Evolutionary conservation across 2,888 invertebrate species (phyloP), one percentile per base, ranked within the genome.

Genomic region (Lasioglossum morio): DNA sequence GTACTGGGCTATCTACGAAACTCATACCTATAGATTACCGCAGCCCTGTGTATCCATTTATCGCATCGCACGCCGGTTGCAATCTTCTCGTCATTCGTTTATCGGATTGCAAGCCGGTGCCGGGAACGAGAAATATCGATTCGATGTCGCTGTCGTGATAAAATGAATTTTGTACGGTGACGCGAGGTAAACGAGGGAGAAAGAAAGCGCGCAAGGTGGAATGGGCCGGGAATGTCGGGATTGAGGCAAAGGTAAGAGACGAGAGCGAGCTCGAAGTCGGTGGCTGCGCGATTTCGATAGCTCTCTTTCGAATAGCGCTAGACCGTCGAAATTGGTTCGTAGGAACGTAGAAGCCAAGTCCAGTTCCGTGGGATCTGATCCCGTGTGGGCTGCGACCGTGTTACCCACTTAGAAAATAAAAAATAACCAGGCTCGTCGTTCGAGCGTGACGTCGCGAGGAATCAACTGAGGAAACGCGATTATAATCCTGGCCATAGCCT

Each of bases 1-100:
- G 46, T 46, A 46, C 46, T 14, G 46, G 46, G 73, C 19, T 78
- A 82, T 60, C 66, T 72, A 81, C 75, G 72, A 74, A 78, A 77
- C 73, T 37, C 77, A 34, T 78, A 77, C 77, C 81, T 75, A 78
- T 79, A 82, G 40, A 66, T 82, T 66, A 78, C 73, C 82, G 34
- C 76, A 66, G 74, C 81, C 34, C 34, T 85, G 80, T 87, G 85
- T 85, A 80, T 85, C 81, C 79, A 80, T 87, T 87, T 90, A 90
- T 90, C 86, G 86, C 85, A 81, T 86, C 27, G 82, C 73, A 77
- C 80, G 82, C 79, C 82, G 81, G 72, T 89, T 46, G 89, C 87
- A 90, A 91, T 91, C 87, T 90, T 91, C 87, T 88, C 91, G 79
- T 81, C 84, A 87, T 88, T 90, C 87, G 87, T 91, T 90, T 90